Evolutionary conservation across 2,888 invertebrate genomes (phyloP).

Genomic region (Hypena proboscidalis): DNA sequence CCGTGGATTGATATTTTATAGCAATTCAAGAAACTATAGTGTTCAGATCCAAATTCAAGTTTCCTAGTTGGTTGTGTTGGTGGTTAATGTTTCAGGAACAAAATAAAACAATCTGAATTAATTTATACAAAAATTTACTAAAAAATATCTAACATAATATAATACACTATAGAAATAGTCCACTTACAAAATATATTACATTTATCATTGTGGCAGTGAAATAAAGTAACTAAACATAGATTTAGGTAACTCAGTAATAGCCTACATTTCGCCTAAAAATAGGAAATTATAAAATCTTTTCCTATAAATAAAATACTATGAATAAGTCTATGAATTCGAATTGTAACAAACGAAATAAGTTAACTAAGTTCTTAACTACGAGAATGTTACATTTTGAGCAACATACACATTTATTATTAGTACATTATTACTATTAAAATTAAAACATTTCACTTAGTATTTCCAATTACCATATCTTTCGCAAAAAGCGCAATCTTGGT

Average conservation of each 20-base stretch:
- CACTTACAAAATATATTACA: constrained; percentile 68
- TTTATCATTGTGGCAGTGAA: constrained; percentile 64
- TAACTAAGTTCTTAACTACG: constrained; percentile 46
- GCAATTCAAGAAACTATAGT: not conserved
- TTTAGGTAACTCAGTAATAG: constrained; percentile 70
- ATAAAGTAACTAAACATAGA: constrained; percentile 45
- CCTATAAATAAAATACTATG: constrained; percentile 48
- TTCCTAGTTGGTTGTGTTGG: too few relatives aligned
- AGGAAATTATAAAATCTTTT: constrained; percentile 41
- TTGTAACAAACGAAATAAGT: constrained; percentile 60
- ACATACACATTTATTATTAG: constrained; percentile 16
- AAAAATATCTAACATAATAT: constrained; percentile 64
- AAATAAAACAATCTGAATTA: constrained; percentile 26
- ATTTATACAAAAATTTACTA: constrained; percentile 67
- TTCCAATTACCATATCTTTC: too few relatives aligned
- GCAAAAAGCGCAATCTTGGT: too few relatives aligned
- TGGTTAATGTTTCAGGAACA: too few relatives aligned
- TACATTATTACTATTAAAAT: not conserved
- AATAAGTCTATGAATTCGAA: constrained; percentile 42
- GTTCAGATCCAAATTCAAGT: too few relatives aligned
- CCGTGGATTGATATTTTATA: not conserved
- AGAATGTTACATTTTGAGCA: constrained; percentile 9
- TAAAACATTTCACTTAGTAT: too few relatives aligned
- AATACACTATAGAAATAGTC: constrained; percentile 56
- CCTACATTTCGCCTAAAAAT: constrained; percentile 42